Conservation (phyloP, 2,888 invertebrate genomes). For the Hedya salicella region DNA sequence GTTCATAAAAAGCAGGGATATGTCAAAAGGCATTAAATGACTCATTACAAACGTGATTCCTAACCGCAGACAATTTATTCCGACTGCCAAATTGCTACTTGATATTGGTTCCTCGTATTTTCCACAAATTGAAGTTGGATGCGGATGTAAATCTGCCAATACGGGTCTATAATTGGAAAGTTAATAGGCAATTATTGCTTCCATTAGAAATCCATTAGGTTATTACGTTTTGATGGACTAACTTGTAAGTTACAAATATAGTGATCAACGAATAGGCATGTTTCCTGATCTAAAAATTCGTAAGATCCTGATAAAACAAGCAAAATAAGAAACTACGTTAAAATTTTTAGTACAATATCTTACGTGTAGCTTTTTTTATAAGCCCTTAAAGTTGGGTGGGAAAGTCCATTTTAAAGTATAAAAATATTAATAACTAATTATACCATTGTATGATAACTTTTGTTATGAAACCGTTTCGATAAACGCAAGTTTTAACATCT, state of each 20-base stretch:
- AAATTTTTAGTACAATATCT: no score
- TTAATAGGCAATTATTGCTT: slow-evolving; percentile 27
- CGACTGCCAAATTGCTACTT: slow-evolving; percentile 3
- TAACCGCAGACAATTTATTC: slow-evolving; percentile 1
- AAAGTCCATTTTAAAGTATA: no score
- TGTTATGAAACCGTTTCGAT: no score
- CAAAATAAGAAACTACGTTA: no score
- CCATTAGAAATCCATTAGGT: slow-evolving; percentile 26
- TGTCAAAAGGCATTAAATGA: neutral
- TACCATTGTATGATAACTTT: no score
- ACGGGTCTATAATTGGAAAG: slow-evolving; percentile 30
- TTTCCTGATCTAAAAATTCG: no score
- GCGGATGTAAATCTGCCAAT: slow-evolving; percentile 30
- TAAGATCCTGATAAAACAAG: no score
- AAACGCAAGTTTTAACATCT: no score
- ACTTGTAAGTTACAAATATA: neutral
- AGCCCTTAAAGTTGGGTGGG: no score
- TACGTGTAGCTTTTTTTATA: no score
- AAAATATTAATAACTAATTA: no score
- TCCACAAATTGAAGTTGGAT: slow-evolving; percentile 14
- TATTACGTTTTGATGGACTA: slow-evolving; percentile 9
- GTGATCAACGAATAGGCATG: no score
- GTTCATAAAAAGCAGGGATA: neutral
- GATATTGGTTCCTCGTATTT: slow-evolving; percentile 28
- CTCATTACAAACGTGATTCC: slow-evolving; percentile 4